phyloP scores from a whole-genome alignment of 2,113 vertebrate genomes.

The Triplophysa tibetana region DNA sequence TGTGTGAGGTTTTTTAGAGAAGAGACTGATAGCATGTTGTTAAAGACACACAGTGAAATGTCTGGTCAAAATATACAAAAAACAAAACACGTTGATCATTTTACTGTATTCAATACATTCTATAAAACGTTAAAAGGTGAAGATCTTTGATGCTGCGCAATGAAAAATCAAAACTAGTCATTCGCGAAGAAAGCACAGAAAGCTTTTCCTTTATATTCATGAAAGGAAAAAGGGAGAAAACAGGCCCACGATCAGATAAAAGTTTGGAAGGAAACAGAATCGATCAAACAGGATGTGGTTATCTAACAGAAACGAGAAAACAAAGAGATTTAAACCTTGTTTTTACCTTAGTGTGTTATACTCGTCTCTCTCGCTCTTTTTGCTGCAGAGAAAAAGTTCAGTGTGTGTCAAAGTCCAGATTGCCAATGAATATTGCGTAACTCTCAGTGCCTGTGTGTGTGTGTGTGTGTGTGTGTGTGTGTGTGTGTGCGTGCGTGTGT shows the following conservation, averaged over 20 bases:
- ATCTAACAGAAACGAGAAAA: not conserved
- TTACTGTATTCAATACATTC: no score
- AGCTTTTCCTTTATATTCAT: not conserved
- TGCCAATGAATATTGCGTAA: constrained; percentile 48
- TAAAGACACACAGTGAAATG: not conserved
- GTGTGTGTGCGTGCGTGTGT: not conserved
- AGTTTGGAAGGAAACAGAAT: not conserved
- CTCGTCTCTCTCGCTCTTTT: not conserved
- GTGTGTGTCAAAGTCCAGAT: constrained; percentile 40
- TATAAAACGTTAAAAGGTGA: no score
- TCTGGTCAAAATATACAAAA: no score
- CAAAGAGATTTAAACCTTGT: not conserved
- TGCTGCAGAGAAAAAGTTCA: not conserved
- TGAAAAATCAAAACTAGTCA: not conserved
- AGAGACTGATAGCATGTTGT: no score
- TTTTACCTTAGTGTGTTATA: not conserved
- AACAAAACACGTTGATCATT: no score
- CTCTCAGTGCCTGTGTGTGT: constrained; percentile 20
- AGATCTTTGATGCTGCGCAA: no score
- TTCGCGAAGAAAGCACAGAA: not conserved
- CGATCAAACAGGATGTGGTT: not conserved
- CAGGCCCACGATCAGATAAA: no score
- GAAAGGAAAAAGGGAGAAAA: not conserved
- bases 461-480: no score
- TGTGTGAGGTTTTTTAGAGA: not conserved